Evolutionary conservation across 1,140 invertebrate genomes (phyloP), one percentile per base, ranked within the genome.

Genomic region (Drosophila littoralis): DNA sequence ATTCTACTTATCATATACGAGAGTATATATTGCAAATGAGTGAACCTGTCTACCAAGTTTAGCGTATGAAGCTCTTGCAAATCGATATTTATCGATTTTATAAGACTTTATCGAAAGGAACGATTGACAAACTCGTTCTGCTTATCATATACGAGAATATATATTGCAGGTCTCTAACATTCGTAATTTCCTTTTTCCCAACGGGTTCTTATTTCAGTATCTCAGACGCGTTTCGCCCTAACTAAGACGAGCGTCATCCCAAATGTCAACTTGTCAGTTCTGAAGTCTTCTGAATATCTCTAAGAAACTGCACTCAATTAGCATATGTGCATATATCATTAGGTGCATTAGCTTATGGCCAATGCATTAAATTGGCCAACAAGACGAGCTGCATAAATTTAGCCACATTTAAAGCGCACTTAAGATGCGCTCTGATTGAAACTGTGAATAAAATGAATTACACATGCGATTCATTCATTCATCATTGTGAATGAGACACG

Each of bases 311-410:
- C 81, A 61, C 63, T 57, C 68, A 48, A 84, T 85, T 77, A 85
- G 81, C 81, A 80, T 83, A 72, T 54, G 48, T 10, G 50, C 54
- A 72, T 54, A n/a, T 10, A 61, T 48, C 35, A 57, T 38, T 57
- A 40, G 15, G 33, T 32, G 43, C 13, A 15, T 35, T 13, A 35
- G 17, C 15, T 13, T 52, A 52, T 32, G 28, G 58, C 15, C 40
- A 13, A 43, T 48, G 48, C 13, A 61, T 51, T 38, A 45, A 13
- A 33, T 57, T 55, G 54, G 54, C 38, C 33, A 68, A 63, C 64
- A 60, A 77, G 75, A 86, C 2, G 81, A 86, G 82, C 45, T 55
- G 65, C 83, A 85, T 85, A 85, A 79, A 85, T 85, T 85, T 85
- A 77, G 79, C 50, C 60, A 32, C 45, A 64, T 22, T 48, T 77